A percentile compares a stretch with the other conserved stretches of the same genome.
phyloP scores from a whole-genome alignment of 2,797 vertebrate species.

The Poecilia wingei region DNA sequence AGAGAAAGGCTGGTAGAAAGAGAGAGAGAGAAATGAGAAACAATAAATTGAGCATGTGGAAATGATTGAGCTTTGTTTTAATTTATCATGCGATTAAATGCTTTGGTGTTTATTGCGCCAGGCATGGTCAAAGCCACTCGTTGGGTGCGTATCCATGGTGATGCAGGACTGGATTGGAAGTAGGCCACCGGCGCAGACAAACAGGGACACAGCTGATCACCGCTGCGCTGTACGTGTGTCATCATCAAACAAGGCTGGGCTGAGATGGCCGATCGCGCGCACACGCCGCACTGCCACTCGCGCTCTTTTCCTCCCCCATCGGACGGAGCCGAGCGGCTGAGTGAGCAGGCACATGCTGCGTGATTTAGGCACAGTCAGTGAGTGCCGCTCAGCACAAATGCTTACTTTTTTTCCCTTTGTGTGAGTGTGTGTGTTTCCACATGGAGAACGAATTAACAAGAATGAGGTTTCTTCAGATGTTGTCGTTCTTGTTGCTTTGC shows the following conservation, averaged over 20 bases:
- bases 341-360: neutral
- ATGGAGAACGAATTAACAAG: neutral
- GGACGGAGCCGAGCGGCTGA: constrained; percentile 7
- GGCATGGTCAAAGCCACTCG: neutral
- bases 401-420: neutral
- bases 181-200: constrained; percentile 53
- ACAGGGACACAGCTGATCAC: constrained; percentile 46
- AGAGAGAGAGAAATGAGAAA: too few species aligned
- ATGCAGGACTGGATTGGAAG: constrained; percentile 46
- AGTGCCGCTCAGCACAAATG: constrained; percentile 1
- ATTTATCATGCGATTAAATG: neutral
- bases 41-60: too few species aligned
- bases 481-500: neutral
- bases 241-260: constrained; percentile 45
- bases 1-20: too few species aligned
- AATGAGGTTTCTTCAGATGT: neutral
- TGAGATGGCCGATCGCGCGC: constrained; percentile 41
- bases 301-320: neutral
- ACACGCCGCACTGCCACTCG: constrained; percentile 20
- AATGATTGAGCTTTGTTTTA: too few species aligned
- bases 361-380: neutral
- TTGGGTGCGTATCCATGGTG: neutral
- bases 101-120: neutral
- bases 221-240: constrained; percentile 31
- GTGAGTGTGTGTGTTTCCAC: neutral